A percentile compares a stretch with the other conserved stretches of the same genome.
Conservation (phyloP, 2,888 invertebrate genomes). For the Thecophora atra region DNA sequence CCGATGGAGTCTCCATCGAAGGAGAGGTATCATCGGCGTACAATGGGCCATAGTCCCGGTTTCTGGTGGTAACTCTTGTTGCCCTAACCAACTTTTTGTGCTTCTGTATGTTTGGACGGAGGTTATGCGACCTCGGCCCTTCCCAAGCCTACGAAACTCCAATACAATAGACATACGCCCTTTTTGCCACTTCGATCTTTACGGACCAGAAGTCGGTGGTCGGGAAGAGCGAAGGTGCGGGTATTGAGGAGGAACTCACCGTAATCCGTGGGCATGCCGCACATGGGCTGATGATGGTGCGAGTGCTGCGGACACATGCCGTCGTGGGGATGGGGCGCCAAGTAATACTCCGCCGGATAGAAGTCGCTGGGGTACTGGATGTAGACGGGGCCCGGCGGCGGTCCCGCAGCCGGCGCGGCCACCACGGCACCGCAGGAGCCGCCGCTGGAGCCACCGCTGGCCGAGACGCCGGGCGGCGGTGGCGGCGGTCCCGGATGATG, state of each 20-base stretch:
- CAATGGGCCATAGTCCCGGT: too few relatives aligned
- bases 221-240: background rate
- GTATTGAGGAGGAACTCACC: constrained; percentile 68
- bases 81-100: too few relatives aligned
- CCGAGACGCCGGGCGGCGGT: constrained; percentile 49
- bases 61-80: too few relatives aligned
- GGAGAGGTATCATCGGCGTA: too few relatives aligned
- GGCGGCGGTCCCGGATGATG: constrained; percentile 47
- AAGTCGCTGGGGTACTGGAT: constrained; percentile 65
- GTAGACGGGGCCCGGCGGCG: constrained; percentile 60
- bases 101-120: too few relatives aligned
- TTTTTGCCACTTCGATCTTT: background rate
- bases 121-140: too few relatives aligned
- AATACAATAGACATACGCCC: too few relatives aligned
- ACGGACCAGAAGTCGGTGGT: background rate
- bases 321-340: constrained; percentile 65
- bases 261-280: constrained; percentile 78
- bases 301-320: constrained; percentile 71
- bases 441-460: constrained; percentile 47
- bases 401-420: constrained; percentile 44
- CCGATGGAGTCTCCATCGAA: too few relatives aligned
- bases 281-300: constrained; percentile 72
- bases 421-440: constrained; percentile 46
- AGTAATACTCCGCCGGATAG: constrained; percentile 64
- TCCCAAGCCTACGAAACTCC: too few relatives aligned